Conservation (phyloP, 2,113 vertebrate species). For the Lontra canadensis region DNA sequence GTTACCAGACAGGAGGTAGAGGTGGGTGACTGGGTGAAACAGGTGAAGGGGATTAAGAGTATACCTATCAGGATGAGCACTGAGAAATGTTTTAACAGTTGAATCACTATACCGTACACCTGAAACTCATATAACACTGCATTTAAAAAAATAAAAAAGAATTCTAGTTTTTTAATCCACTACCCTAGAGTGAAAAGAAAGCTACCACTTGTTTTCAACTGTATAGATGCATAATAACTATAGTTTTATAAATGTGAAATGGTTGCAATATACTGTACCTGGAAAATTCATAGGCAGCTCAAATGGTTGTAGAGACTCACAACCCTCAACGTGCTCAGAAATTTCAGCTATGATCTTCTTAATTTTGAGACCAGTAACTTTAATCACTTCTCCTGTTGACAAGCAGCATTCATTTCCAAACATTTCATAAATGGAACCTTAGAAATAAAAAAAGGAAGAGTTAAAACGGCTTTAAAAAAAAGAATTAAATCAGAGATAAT, state of each 20-base stretch:
- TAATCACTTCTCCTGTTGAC: slow-evolving; percentile 90
- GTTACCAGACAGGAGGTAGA: neutral
- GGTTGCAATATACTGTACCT: slow-evolving; percentile 80
- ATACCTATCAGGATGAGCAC: neutral
- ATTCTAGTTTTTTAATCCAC: neutral
- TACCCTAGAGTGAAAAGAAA: neutral
- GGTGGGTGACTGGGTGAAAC: neutral
- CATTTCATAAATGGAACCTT: slow-evolving; percentile 89
- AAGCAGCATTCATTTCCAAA: slow-evolving; percentile 88
- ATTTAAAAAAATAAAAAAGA: neutral
- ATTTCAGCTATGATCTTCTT: slow-evolving; percentile 86
- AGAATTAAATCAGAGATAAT: neutral
- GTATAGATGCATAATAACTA: neutral
- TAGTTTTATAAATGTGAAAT: neutral
- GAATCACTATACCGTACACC: neutral
- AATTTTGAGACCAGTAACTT: slow-evolving; percentile 88
- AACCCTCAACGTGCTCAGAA: slow-evolving; percentile 73
- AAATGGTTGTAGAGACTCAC: slow-evolving; percentile 74
- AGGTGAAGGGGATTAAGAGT: neutral
- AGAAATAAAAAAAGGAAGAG: slow-evolving; percentile 43
- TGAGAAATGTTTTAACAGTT: neutral
- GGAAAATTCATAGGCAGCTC: slow-evolving; percentile 89
- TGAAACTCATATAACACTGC: neutral
- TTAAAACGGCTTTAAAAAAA: slow-evolving; percentile 31
- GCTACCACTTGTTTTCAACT: neutral